phyloP scores from a whole-genome alignment of 2,888 invertebrate species.

The Ornithoptera priamus region DNA sequence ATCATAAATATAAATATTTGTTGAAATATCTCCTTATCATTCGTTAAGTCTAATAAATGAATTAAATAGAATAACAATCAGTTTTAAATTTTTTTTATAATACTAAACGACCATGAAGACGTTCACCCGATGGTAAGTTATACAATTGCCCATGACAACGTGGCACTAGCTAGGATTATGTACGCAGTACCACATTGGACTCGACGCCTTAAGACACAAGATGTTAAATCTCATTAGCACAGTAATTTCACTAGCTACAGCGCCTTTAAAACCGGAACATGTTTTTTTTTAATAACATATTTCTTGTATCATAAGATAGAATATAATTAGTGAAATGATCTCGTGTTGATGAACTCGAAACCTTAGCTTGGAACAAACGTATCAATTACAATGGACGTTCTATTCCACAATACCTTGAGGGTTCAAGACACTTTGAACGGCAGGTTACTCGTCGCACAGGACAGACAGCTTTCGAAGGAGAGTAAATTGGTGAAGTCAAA shows the following conservation, averaged over 20 bases:
- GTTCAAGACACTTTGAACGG: neutral
- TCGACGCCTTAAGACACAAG: too few relatives aligned
- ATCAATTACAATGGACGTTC: slow-evolving; percentile 13
- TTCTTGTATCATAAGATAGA: neutral
- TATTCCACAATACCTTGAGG: slow-evolving; percentile 5
- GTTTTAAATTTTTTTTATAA: too few relatives aligned
- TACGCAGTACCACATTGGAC: too few relatives aligned
- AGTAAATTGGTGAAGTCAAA: slow-evolving; percentile 30
- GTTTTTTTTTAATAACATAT: neutral
- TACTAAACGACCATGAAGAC: too few relatives aligned
- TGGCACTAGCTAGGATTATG: too few relatives aligned
- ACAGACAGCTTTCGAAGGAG: slow-evolving; percentile 14
- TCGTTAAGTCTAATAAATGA: slow-evolving; percentile 3
- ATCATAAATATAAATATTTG: slow-evolving; percentile 23
- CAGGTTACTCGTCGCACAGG: slow-evolving; percentile 14
- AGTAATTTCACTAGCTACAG: too few relatives aligned
- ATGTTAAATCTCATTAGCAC: too few relatives aligned
- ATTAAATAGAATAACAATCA: too few relatives aligned
- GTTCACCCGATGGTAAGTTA: too few relatives aligned
- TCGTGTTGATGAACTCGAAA: slow-evolving; percentile 12
- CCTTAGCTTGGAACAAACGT: slow-evolving; percentile 13
- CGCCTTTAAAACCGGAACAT: too few relatives aligned
- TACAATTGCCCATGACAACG: too few relatives aligned
- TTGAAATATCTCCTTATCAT: slow-evolving; percentile 5
- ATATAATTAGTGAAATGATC: slow-evolving; percentile 1